Evolutionary conservation across 2,888 invertebrate genomes (phyloP).

Genomic region (Tetheella fluctuosa): DNA sequence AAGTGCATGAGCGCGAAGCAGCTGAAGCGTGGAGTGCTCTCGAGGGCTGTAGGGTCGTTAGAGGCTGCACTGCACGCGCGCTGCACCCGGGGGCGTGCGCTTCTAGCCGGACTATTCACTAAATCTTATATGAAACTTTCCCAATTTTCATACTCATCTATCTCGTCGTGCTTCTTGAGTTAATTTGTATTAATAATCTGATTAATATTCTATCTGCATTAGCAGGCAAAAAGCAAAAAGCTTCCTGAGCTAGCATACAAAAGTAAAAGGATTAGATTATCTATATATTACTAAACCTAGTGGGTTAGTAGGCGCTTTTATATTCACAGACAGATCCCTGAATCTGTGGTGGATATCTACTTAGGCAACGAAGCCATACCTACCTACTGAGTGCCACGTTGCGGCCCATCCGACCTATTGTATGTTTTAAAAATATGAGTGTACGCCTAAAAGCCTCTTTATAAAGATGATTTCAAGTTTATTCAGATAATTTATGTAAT

Average conservation of each 20-base stretch:
- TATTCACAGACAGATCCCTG: background rate
- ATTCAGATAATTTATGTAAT: background rate
- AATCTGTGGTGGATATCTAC: background rate
- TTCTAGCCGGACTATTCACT: slow-evolving; percentile 47
- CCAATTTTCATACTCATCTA: slow-evolving; percentile 26
- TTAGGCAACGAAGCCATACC: background rate
- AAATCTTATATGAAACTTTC: slow-evolving; percentile 51
- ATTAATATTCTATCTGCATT: no score
- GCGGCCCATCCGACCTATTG: no score
- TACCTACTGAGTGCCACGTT: no score
- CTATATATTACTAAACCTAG: background rate
- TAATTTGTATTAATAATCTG: no score
- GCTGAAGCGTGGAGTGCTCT: slow-evolving; percentile 62
- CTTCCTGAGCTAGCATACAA: background rate
- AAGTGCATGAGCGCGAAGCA: slow-evolving; percentile 72
- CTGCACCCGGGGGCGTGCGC: background rate
- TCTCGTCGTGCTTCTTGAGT: no score
- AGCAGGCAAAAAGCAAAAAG: background rate
- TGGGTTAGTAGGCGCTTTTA: background rate
- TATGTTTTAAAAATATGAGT: background rate
- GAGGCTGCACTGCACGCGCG: slow-evolving; percentile 44
- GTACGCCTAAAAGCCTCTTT: background rate
- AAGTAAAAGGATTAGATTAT: background rate
- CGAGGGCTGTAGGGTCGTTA: slow-evolving; percentile 64
- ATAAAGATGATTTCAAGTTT: background rate